Percentiles rank a stretch among this genome's conserved stretches.
Conservation (phyloP, 2,888 invertebrate species). For the Hypolimnas misippus region DNA sequence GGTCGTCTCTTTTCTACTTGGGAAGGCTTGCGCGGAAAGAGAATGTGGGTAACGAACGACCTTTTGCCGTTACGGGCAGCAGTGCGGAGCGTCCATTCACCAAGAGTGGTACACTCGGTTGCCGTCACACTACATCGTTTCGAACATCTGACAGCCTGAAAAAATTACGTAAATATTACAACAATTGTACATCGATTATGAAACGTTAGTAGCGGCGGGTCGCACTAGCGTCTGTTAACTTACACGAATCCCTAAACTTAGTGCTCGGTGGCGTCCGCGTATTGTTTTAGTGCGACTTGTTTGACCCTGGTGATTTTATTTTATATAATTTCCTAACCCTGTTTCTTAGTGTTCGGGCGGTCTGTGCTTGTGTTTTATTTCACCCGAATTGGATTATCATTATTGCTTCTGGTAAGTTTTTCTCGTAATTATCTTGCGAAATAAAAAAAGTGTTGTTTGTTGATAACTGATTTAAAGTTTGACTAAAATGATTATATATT, state of each 20-base stretch:
- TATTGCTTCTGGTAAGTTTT: constrained; percentile 66
- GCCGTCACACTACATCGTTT: constrained; percentile 58
- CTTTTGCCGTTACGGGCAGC: constrained; percentile 81
- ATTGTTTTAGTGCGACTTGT: constrained; percentile 71
- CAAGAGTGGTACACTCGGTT: constrained; percentile 65
- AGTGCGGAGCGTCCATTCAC: constrained; percentile 81
- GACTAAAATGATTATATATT: not conserved
- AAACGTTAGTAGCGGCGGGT: constrained; percentile 40
- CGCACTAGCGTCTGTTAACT: constrained; percentile 18
- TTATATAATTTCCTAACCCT: constrained; percentile 70
- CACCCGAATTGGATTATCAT: constrained; percentile 75
- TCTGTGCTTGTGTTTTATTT: constrained; percentile 75
- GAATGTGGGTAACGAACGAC: constrained; percentile 84
- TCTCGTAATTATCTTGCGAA: not conserved
- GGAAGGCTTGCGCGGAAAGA: constrained; percentile 84
- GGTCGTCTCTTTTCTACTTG: constrained; percentile 70
- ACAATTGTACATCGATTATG: constrained; percentile 77
- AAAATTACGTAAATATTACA: constrained; percentile 84
- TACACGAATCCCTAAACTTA: constrained; percentile 39
- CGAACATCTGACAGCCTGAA: constrained; percentile 72
- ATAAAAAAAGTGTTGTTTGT: not conserved
- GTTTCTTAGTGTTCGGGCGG: constrained; percentile 66
- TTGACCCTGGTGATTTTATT: constrained; percentile 77
- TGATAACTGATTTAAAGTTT: not conserved
- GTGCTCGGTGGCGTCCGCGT: constrained; percentile 56